Conservation (phyloP, 2,113 vertebrate species). For the Platichthys stellatus region DNA sequence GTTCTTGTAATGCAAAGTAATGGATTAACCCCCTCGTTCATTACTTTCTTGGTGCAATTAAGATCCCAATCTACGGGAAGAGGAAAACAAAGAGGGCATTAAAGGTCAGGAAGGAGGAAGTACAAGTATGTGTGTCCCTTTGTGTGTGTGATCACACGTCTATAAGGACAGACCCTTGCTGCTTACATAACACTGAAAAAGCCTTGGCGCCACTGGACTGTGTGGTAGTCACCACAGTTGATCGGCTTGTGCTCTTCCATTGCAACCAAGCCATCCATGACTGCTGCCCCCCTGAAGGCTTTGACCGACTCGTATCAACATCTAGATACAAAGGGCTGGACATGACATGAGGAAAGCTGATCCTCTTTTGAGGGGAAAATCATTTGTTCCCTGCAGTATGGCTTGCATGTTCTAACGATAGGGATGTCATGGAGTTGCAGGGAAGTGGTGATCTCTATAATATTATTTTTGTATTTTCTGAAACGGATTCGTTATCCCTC, state of each 20-base stretch:
- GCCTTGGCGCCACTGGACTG: conserved; percentile 51
- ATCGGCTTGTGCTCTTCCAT: conserved; percentile 59
- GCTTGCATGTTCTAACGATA: neutral
- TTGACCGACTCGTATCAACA: conserved; percentile 68
- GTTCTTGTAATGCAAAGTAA: conserved; percentile 42
- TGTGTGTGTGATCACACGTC: conserved; percentile 29
- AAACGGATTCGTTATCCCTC: neutral
- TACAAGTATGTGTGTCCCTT: conserved; percentile 25
- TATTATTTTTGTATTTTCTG: neutral
- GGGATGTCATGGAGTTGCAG: conserved; percentile 4
- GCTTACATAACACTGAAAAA: conserved; percentile 61
- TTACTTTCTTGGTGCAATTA: conserved; percentile 57
- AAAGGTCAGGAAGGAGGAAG: conserved; percentile 59
- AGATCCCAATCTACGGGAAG: conserved; percentile 58
- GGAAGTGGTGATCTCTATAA: neutral
- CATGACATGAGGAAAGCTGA: conserved; percentile 62
- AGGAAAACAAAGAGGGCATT: conserved; percentile 61
- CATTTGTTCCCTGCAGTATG: conserved; percentile 43
- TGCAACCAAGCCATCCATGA: conserved; percentile 72
- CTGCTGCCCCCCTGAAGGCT: conserved; percentile 43
- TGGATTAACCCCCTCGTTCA: conserved; percentile 50
- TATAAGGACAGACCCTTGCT: conserved; percentile 34
- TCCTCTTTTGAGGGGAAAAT: conserved; percentile 30
- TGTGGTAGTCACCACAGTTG: conserved; percentile 46
- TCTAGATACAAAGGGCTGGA: conserved; percentile 65